Evolutionary conservation across 1,140 invertebrate genomes (phyloP).

Genomic region (Lordiphosa clarofinis): DNA sequence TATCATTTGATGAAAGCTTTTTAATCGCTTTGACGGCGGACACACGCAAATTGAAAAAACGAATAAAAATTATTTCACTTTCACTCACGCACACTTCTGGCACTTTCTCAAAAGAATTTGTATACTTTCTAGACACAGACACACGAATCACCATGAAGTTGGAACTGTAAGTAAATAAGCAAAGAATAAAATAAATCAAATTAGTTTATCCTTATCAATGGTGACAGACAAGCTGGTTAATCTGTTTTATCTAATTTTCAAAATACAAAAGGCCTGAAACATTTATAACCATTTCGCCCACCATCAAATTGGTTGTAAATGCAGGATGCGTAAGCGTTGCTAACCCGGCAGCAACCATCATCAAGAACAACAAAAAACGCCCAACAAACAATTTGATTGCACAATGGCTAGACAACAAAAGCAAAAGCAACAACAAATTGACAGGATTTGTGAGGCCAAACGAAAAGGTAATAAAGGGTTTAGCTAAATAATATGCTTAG

Average conservation of each 20-base stretch:
- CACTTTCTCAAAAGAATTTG: conserved; percentile 1
- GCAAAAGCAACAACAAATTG: conserved; percentile 19
- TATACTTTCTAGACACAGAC: conserved; percentile 13
- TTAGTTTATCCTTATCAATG: conserved; percentile 18
- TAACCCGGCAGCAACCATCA: conserved; percentile 8
- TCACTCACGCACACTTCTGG: conserved; percentile 23
- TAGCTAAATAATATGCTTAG: conserved; percentile 21
- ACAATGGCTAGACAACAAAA: conserved; percentile 42
- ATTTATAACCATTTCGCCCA: conserved; percentile 33
- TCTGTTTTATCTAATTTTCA: conserved; percentile 25
- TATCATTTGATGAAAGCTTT: conserved; percentile 15
- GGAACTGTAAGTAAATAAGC: conserved; percentile 33
- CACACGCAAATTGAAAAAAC: conserved; percentile 10
- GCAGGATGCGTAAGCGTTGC: conserved; percentile 43
- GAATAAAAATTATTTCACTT: conserved; percentile 22
- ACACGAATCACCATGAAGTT: conserved; percentile 24
- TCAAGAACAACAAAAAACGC: conserved; percentile 15
- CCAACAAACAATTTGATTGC: conserved; percentile 52
- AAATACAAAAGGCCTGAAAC: conserved; percentile 30
- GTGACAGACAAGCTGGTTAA: conserved; percentile 2
- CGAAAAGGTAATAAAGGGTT: conserved; percentile 56
- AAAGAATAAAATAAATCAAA: not conserved
- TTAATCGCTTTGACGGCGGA: conserved; percentile 4
- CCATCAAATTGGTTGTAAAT: conserved; percentile 57
- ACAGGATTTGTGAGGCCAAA: conserved; percentile 23